Percentiles rank a stretch among this genome's conserved stretches.
phyloP scores from a whole-genome alignment of 2,113 vertebrate genomes.

The Microtus ochrogaster region DNA sequence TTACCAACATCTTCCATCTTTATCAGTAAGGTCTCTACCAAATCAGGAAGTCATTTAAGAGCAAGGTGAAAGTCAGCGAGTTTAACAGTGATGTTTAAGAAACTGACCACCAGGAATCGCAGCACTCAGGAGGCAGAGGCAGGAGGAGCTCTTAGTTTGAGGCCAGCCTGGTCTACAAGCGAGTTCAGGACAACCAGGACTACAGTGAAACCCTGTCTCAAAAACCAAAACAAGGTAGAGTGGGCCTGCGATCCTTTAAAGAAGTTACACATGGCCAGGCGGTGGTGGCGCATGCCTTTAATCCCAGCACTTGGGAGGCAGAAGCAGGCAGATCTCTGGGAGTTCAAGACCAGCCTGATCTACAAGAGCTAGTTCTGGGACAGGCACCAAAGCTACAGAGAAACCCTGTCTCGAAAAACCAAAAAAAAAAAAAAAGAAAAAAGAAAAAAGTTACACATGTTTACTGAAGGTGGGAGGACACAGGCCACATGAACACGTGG shows the following conservation, averaged over 20 bases:
- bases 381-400: too few species aligned
- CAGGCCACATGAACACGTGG: not conserved
- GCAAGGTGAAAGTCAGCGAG: too few species aligned
- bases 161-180: not conserved
- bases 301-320: too few species aligned
- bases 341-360: too few species aligned
- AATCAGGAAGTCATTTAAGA: not conserved
- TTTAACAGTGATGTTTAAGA: not conserved
- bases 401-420: too few species aligned
- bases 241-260: not conserved
- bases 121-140: too few species aligned
- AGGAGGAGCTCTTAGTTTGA: too few species aligned
- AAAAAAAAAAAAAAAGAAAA: too few species aligned
- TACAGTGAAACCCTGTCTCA: not conserved
- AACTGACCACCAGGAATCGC: not conserved
- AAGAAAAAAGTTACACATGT: not conserved
- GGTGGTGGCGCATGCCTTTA: too few species aligned
- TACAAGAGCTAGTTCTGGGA: too few species aligned
- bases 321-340: too few species aligned
- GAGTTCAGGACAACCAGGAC: not conserved
- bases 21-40: not conserved
- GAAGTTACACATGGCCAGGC: not conserved
- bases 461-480: not conserved
- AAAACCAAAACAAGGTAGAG: not conserved
- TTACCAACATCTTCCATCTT: not conserved